These are phyloP conservation scores for Coelogynopora nodosa DNA, from an alignment of 2,888 invertebrate species.

Conservation along the genomic window DNA sequence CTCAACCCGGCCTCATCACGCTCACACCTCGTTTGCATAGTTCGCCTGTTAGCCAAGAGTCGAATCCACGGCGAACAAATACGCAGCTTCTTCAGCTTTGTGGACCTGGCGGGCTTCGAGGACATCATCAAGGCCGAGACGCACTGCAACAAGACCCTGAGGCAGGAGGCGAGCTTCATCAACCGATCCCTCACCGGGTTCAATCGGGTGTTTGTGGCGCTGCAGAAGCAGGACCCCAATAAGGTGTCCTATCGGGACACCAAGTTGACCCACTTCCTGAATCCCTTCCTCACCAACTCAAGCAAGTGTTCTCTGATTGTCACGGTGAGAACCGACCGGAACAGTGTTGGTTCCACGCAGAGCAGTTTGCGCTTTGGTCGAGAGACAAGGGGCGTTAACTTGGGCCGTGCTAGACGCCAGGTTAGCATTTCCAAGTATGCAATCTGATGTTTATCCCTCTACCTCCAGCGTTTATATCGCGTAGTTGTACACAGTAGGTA, in stretches of 20 bases:
- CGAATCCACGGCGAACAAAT: constrained; percentile 37
- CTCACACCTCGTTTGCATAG: constrained; percentile 34
- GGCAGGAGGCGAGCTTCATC: constrained; percentile 38
- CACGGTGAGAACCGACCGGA: constrained; percentile 35
- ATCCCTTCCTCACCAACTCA: constrained; percentile 42
- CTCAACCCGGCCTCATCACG: constrained; percentile 38
- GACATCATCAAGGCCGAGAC: constrained; percentile 44
- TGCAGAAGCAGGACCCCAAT: constrained; percentile 3
- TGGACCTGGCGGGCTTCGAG: constrained; percentile 40
- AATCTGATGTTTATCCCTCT: too few species aligned
- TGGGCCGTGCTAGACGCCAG: constrained; percentile 41
- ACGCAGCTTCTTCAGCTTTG: constrained; percentile 33
- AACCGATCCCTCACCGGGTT: constrained; percentile 43
- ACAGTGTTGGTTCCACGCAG: constrained; percentile 29
- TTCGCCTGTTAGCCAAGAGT: constrained; percentile 20
- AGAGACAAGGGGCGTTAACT: constrained; percentile 37
- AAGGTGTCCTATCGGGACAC: constrained; percentile 41
- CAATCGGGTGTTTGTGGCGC: constrained; percentile 40
- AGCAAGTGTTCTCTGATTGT: constrained; percentile 40
- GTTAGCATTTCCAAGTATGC: too few species aligned
- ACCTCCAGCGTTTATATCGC: too few species aligned
- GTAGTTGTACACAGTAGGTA: too few species aligned
- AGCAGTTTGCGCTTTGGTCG: constrained; percentile 38
- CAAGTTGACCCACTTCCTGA: constrained; percentile 42
- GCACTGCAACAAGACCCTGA: constrained; percentile 1